Percentiles rank a stretch among this genome's conserved stretches.
phyloP scores from a whole-genome alignment of 2,113 vertebrate genomes.

The Menura novaehollandiae region DNA sequence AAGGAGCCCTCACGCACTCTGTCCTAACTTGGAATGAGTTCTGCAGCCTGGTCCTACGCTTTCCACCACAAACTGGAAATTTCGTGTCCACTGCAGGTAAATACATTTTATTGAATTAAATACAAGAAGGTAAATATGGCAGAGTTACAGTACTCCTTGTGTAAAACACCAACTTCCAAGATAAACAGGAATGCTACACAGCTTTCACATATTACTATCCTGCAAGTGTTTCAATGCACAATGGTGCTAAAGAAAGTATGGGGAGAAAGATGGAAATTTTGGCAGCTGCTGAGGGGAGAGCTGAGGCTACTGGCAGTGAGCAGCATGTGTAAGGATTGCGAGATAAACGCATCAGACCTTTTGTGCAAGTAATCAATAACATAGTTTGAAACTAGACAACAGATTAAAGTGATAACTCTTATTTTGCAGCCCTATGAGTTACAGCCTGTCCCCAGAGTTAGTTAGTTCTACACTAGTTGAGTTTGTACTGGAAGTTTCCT shows the following conservation, averaged over 20 bases:
- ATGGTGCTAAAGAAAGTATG: neutral
- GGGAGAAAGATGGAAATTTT: neutral
- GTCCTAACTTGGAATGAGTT: neutral
- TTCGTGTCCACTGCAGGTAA: neutral
- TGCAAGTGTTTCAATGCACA: neutral
- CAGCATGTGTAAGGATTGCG: accelerated
- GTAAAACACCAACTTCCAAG: neutral
- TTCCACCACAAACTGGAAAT: constrained; percentile 35
- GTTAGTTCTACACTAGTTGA: accelerated
- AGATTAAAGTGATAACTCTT: neutral
- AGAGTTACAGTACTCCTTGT: neutral
- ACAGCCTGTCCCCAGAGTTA: neutral
- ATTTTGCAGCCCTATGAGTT: neutral
- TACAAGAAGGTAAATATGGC: constrained; percentile 38
- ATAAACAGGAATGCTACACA: constrained; percentile 26
- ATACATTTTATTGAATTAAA: constrained; percentile 24
- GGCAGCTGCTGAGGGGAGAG: neutral
- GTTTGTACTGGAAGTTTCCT: neutral
- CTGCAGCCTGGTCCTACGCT: neutral
- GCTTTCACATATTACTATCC: neutral
- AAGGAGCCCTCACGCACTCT: neutral
- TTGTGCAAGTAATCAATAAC: neutral
- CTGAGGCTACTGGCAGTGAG: neutral
- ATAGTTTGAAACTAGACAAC: neutral
- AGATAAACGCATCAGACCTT: neutral